Base-by-base conservation (phyloP, 2,113 vertebrate species). In the Crotalus tigris region DNA sequence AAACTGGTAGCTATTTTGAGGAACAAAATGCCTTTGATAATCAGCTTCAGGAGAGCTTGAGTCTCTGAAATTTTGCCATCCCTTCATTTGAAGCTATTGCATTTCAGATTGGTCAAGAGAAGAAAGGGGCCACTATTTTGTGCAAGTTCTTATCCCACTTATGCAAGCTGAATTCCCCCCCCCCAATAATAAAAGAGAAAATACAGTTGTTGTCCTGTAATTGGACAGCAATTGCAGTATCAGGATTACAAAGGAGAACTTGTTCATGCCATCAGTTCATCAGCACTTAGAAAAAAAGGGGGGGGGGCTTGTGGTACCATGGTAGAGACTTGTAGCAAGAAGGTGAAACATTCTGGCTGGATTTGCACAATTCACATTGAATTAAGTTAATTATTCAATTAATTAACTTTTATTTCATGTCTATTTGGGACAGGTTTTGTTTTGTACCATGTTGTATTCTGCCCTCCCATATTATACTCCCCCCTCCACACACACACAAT, bases 1-100 rank as follows among this genome's bases (percentile, higher is more conserved):
- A 95, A 96, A 97, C 94, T 93, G 94, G 95, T 91, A 93, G 94
- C 93, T 96, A 96, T 95, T 95, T 93, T 85, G 96, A 95, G 90
- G 12, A 69, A 58, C 53, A 94, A 58, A 90, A 94, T 94, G 91
- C 2, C 39, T 93, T 96, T 95, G 93, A 95, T 94, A 96, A 95
- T 97, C 94, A 46, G 44, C 91, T 96, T 95, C 94, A 95, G 95
- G 96, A 94, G 55, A 94, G 58, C 26, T 94, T 33, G 53, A 93
- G 90, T 91, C 97, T 97, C 96, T 96, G 92, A 94, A 95, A 95
- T 57, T 91, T 90, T 88, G 90, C 87, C 91, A 93, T 93, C 93
- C 91, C 96, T 97, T 95, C 94, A 94, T 96, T 96, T 96, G 89
- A 94, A 94, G 94, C 13, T 12, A 46, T 89, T 93, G 85, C 89